A percentile compares a stretch with the other conserved stretches of the same genome.
phyloP scores from a whole-genome alignment of 92 coral and sea anemone genomes.

The Heliopora coerulea region DNA sequence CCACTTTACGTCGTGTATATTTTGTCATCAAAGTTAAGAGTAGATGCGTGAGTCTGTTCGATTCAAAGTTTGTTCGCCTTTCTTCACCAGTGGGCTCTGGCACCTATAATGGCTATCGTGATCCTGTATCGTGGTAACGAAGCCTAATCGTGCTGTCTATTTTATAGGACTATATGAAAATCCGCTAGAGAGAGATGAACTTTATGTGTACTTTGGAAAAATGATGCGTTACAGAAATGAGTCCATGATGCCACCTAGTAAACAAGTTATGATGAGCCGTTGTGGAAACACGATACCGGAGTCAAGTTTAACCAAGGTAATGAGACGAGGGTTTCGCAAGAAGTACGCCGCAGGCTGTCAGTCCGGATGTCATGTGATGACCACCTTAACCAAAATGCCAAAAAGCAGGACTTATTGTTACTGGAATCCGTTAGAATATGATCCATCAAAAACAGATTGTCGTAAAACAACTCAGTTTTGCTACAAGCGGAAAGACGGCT shows the following conservation, averaged over 20 bases:
- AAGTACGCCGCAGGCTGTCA: constrained; percentile 20
- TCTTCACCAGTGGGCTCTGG: too few species aligned
- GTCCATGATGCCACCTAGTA: constrained; percentile 2
- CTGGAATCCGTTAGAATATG: constrained; percentile 4
- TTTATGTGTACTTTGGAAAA: constrained; percentile 19
- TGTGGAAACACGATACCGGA: constrained; percentile 6
- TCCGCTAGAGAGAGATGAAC: neutral
- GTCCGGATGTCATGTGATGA: constrained; percentile 25
- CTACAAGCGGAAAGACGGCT: constrained; percentile 8
- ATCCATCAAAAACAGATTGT: neutral
- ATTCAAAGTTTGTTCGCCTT: too few species aligned
- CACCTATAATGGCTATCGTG: too few species aligned
- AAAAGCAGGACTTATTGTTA: neutral
- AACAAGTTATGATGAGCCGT: neutral
- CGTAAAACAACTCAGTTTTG: constrained; percentile 36
- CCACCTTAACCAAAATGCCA: neutral
- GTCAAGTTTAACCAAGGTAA: constrained; percentile 8
- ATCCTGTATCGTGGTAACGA: neutral
- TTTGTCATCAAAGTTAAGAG: too few species aligned
- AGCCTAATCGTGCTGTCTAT: neutral
- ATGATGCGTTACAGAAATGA: neutral
- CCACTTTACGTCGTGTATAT: too few species aligned
- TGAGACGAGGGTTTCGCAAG: constrained; percentile 39
- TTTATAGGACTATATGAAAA: neutral
- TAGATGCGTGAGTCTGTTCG: too few species aligned